These are phyloP conservation scores for Thinocorus orbignyianus DNA, from an alignment of 2,113 vertebrate genomes.

Conservation along the genomic window DNA sequence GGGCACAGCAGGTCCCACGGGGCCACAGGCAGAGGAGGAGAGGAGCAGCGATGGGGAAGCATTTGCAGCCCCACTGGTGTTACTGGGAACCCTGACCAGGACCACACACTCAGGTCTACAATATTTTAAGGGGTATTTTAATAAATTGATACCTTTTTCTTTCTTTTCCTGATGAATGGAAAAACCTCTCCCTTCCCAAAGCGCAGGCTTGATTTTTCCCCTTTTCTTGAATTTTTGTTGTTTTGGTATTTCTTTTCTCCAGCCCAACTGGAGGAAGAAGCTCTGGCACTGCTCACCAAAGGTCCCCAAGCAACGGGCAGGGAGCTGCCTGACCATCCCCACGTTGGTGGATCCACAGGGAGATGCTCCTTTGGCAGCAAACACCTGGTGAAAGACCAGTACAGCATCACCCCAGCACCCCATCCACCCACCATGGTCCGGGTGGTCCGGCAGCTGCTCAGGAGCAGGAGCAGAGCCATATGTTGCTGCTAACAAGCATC, in stretches of 20 bases:
- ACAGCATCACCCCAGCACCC: rapidly evolving
- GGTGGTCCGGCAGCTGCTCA: slow-evolving; percentile 28
- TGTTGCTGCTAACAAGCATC: slow-evolving; percentile 54
- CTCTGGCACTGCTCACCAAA: rapidly evolving
- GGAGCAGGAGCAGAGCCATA: neutral
- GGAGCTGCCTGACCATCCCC: neutral
- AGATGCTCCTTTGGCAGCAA: neutral
- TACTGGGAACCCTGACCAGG: neutral
- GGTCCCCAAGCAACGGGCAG: neutral
- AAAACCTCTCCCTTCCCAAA: neutral
- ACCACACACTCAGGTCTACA: neutral
- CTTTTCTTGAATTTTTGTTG: too few species aligned
- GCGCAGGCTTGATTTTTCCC: neutral
- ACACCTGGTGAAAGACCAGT: neutral
- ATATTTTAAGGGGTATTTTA: neutral
- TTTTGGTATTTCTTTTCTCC: rapidly evolving
- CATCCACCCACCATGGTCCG: neutral
- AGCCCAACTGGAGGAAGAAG: neutral
- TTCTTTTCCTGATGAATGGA: neutral
- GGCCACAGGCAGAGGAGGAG: neutral
- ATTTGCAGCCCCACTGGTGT: neutral
- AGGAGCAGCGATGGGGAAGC: neutral
- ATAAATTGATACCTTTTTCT: neutral
- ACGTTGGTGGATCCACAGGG: rapidly evolving
- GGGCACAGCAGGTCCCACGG: neutral